A percentile compares a stretch with the other conserved stretches of the same genome.
Conservation (phyloP, 2,888 invertebrate species). For the Drepanosiphum platanoidis region DNA sequence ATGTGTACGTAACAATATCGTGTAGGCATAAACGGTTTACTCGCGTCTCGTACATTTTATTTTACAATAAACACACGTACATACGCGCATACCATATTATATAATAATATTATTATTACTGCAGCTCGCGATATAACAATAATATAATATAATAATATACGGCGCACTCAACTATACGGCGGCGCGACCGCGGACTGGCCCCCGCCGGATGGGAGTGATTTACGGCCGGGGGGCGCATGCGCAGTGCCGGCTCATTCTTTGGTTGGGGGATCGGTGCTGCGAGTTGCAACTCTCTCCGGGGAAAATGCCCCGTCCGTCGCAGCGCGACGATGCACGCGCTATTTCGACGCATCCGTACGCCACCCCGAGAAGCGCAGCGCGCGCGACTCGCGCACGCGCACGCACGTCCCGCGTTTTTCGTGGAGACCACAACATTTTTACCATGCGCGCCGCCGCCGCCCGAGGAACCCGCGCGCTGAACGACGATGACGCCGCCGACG, state of each 20-base stretch:
- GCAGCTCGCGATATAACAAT: too few relatives aligned
- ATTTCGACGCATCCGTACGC: slow-evolving; percentile 33
- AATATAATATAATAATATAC: not conserved
- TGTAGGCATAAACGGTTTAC: not conserved
- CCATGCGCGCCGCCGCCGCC: not conserved
- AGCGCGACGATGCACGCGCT: not conserved
- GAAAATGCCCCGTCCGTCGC: slow-evolving; percentile 46
- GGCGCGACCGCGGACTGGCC: not conserved
- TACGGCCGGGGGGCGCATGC: slow-evolving; percentile 39
- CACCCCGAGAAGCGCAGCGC: slow-evolving; percentile 5
- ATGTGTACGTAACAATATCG: not conserved
- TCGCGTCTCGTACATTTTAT: not conserved
- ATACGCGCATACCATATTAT: not conserved
- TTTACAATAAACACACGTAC: not conserved
- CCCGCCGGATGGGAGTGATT: slow-evolving; percentile 54
- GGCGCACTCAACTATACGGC: not conserved
- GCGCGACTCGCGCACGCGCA: slow-evolving; percentile 9
- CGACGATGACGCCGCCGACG: not conserved
- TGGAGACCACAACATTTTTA: slow-evolving; percentile 1
- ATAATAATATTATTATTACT: not conserved
- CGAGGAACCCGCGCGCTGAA: not conserved
- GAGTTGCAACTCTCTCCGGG: not conserved
- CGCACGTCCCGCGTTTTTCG: slow-evolving; percentile 32
- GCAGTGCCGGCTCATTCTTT: slow-evolving; percentile 36
- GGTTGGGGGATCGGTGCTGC: slow-evolving; percentile 44